Evolutionary conservation across 2,113 vertebrate genomes (phyloP).

Genomic region (Pagrus major): DNA sequence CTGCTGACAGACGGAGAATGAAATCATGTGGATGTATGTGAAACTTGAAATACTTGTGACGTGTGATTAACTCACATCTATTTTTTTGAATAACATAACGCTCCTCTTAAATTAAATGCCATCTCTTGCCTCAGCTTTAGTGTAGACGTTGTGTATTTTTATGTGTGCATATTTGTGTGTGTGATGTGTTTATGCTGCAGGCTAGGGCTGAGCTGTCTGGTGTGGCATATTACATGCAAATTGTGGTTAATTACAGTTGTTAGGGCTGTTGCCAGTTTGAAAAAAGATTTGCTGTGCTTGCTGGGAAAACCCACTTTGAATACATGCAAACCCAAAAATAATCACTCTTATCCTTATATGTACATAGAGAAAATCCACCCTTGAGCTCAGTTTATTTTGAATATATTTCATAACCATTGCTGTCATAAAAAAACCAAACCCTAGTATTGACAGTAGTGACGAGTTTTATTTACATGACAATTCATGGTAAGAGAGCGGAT

Average conservation of each 20-base stretch:
- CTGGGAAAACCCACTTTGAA: slow-evolving; percentile 14
- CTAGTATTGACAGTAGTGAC: not conserved
- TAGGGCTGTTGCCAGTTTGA: slow-evolving; percentile 14
- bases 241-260: slow-evolving; percentile 42
- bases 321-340: slow-evolving; percentile 8
- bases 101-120: not conserved
- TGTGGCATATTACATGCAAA: slow-evolving; percentile 33
- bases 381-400: not conserved
- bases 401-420: not conserved
- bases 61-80: not conserved
- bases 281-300: not conserved
- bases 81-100: not conserved
- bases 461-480: not conserved
- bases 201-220: slow-evolving; percentile 51
- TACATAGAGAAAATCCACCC: not conserved
- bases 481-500: not conserved
- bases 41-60: not conserved
- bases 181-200: slow-evolving; percentile 54
- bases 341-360: not conserved
- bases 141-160: not conserved
- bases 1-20: not conserved
- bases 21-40: not conserved
- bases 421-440: not conserved
- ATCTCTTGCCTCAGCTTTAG: slow-evolving; percentile 1
- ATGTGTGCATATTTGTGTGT: not conserved